Evolutionary conservation across 37 sponge, comb jelly and placozoan species (phyloP).

Genomic region (Lycopodina hypogea): DNA sequence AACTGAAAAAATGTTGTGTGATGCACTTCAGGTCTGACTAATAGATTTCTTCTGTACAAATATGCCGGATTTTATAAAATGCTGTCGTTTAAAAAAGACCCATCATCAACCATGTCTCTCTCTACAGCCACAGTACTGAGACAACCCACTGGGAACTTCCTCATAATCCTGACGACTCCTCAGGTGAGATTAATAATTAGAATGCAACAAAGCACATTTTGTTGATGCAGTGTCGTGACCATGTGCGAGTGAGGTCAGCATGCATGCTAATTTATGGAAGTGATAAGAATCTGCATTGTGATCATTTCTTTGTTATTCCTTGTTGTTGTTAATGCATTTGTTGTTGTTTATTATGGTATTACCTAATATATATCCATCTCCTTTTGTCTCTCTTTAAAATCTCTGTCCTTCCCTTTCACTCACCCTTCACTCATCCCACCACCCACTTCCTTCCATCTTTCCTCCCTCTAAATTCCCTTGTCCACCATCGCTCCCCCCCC

Average conservation of each 20-base stretch:
- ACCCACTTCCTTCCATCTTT: not conserved
- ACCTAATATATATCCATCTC: not conserved
- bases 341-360: too few relatives aligned
- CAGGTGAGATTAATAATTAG: conserved; percentile 16
- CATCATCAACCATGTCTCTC: not conserved
- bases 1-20: too few relatives aligned
- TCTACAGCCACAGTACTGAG: conserved; percentile 54
- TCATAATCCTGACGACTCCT: conserved; percentile 26
- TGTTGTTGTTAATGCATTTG: too few relatives aligned
- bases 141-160: conserved; percentile 73
- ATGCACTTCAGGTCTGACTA: too few relatives aligned
- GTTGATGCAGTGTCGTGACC: too few relatives aligned
- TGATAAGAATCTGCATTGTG: too few relatives aligned
- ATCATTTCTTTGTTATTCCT: too few relatives aligned
- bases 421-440: not conserved
- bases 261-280: too few relatives aligned
- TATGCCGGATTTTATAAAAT: not conserved
- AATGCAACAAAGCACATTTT: not conserved
- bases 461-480: not conserved
- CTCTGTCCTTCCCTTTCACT: not conserved
- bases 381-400: not conserved
- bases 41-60: too few relatives aligned
- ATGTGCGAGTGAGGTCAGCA: too few relatives aligned
- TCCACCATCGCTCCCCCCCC: not conserved
- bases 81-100: too few relatives aligned